Percentiles rank a stretch among this genome's conserved stretches.
phyloP scores from a whole-genome alignment of 1,140 invertebrate genomes.

The Orchesella cincta region DNA sequence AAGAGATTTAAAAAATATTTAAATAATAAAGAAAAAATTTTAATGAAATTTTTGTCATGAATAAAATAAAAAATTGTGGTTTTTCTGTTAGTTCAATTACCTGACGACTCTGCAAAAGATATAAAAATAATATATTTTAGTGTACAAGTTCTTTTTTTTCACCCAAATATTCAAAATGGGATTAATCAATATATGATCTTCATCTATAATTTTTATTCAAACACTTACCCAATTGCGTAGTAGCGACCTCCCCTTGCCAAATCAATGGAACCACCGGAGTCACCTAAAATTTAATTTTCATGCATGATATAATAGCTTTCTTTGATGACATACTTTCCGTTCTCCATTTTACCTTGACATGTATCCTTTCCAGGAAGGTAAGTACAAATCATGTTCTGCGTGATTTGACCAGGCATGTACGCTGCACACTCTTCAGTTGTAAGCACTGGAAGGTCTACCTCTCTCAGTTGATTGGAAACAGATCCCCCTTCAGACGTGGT shows the following conservation, averaged over 20 bases:
- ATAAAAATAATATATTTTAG: too few relatives aligned
- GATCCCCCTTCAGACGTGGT: slow-evolving; percentile 61
- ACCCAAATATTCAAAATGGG: too few relatives aligned
- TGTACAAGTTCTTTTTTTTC: too few relatives aligned
- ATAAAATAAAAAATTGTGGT: too few relatives aligned
- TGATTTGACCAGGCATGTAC: slow-evolving; percentile 53
- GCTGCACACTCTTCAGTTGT: slow-evolving; percentile 59
- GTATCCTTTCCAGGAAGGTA: slow-evolving; percentile 53
- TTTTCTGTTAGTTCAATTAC: too few relatives aligned
- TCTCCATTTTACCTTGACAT: slow-evolving; percentile 35
- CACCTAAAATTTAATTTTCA: slow-evolving; percentile 57
- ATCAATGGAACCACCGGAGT: slow-evolving; percentile 70
- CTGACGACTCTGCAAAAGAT: too few relatives aligned
- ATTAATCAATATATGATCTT: too few relatives aligned
- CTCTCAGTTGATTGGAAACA: slow-evolving; percentile 61
- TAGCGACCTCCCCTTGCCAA: slow-evolving; percentile 61
- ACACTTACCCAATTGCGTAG: slow-evolving; percentile 59
- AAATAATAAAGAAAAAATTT: too few relatives aligned
- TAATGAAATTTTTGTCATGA: too few relatives aligned
- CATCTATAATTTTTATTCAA: too few relatives aligned
- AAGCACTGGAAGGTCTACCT: slow-evolving; percentile 65
- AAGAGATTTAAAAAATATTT: too few relatives aligned
- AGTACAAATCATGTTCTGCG: slow-evolving; percentile 68
- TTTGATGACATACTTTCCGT: neutral
- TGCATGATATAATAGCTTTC: slow-evolving; percentile 33